These are phyloP conservation scores for Tetragnatha versicolor DNA, from an alignment of 1,140 invertebrate genomes.

Conservation along the genomic window DNA sequence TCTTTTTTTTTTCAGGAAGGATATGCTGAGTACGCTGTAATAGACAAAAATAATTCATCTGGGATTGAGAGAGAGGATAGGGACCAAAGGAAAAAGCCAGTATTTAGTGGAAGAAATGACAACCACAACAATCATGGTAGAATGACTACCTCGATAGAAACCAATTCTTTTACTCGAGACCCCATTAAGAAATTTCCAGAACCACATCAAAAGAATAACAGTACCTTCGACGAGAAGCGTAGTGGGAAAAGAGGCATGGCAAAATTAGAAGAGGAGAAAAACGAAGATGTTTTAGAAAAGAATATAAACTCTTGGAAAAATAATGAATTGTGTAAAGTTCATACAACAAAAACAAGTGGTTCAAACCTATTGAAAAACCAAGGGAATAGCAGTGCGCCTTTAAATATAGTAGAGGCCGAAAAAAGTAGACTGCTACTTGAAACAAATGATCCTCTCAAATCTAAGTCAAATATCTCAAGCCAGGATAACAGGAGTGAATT, in stretches of 20 bases:
- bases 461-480: neutral
- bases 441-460: neutral
- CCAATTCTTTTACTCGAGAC: neutral
- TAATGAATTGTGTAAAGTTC: neutral
- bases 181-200: neutral
- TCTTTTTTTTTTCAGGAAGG: conserved; percentile 14
- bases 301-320: neutral
- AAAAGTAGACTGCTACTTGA: neutral
- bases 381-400: neutral
- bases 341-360: neutral
- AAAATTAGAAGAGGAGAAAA: neutral
- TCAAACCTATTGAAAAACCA: neutral
- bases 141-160: conserved; percentile 4
- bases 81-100: neutral
- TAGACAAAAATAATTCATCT: conserved; percentile 2
- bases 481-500: neutral
- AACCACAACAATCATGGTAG: neutral
- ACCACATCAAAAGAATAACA: neutral
- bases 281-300: neutral
- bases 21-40: conserved; percentile 42
- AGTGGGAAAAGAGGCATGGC: neutral
- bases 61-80: neutral
- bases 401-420: neutral
- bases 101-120: neutral
- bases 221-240: neutral